phyloP scores from a whole-genome alignment of 2,797 vertebrate genomes.

The Pogoniulus pusillus region DNA sequence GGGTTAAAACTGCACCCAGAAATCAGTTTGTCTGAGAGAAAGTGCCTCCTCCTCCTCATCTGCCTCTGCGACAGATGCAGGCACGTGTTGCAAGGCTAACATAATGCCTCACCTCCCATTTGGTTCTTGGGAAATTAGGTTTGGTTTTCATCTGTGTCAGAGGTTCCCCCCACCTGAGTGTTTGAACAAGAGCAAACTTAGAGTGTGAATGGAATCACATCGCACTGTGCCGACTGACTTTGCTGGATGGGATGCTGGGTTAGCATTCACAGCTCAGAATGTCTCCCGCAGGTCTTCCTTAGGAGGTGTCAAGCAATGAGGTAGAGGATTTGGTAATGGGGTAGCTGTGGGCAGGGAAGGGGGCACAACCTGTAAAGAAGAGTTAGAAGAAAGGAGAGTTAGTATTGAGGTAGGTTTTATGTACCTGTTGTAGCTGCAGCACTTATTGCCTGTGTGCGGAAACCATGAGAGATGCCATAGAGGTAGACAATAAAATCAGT shows the following conservation, averaged over 20 bases:
- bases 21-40: neutral
- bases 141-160: neutral
- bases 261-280: neutral
- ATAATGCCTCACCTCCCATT: neutral
- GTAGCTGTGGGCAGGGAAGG: neutral
- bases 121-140: neutral
- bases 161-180: neutral
- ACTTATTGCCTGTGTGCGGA: constrained; percentile 84
- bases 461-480: constrained; percentile 84
- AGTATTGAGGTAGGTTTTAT: constrained; percentile 28
- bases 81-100: neutral
- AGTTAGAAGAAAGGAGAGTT: constrained; percentile 25
- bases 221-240: neutral
- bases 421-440: constrained; percentile 92
- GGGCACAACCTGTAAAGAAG: constrained; percentile 65
- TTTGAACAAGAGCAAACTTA: neutral
- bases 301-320: neutral
- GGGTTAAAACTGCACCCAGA: neutral
- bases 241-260: neutral
- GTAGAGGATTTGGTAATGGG: neutral
- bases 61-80: neutral
- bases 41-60: neutral
- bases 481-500: constrained; percentile 96
- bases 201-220: neutral
- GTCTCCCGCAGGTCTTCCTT: neutral